phyloP scores from a whole-genome alignment of 2,797 vertebrate genomes.

The Prunella strophiata region DNA sequence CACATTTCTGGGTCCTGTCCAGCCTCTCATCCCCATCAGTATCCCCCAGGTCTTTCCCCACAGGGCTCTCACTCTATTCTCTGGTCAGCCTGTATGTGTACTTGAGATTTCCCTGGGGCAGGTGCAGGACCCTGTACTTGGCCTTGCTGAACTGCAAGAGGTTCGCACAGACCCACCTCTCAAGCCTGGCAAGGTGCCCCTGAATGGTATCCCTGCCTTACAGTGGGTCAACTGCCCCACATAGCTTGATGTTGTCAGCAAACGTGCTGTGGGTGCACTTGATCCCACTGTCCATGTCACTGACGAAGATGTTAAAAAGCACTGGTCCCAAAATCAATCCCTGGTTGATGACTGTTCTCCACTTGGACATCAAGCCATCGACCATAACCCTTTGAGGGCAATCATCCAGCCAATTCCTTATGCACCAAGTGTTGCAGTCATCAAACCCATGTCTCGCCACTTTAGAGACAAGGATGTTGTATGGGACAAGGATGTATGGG shows the following conservation, averaged over 20 bases:
- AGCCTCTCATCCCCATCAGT: not conserved
- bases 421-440: not conserved
- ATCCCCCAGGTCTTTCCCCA: not conserved
- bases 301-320: not conserved
- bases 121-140: not conserved
- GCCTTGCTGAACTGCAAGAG: not conserved
- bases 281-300: not conserved
- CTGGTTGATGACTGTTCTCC: accelerated
- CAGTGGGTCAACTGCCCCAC: no score
- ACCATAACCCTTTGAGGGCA: not conserved
- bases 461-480: not conserved
- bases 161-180: not conserved
- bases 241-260: accelerated
- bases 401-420: not conserved
- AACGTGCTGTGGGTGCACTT: not conserved
- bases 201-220: not conserved
- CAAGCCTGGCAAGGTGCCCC: not conserved
- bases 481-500: accelerated
- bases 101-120: not conserved
- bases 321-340: not conserved
- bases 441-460: not conserved
- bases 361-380: not conserved
- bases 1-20: not conserved
- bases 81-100: not conserved
- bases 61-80: not conserved